Conservation (phyloP, 2,113 vertebrate genomes). For the Colius striatus region DNA sequence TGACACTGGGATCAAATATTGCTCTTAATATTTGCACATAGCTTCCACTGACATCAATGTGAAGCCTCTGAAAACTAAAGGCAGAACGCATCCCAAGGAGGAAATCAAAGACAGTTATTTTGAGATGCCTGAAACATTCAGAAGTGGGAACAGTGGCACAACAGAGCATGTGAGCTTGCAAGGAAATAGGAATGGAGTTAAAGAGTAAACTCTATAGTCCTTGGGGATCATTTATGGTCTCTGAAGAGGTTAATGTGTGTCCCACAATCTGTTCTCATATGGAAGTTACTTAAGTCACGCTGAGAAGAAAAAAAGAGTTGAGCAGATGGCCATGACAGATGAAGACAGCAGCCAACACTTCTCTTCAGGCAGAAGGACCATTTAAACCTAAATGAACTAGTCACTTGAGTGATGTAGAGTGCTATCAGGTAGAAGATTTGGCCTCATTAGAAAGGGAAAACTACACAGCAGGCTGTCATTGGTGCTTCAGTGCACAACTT, state of each 20-base stretch:
- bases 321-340: constrained; percentile 72
- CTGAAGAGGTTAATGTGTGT: constrained; percentile 55
- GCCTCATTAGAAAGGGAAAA: not conserved
- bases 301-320: constrained; percentile 47
- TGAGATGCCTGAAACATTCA: not conserved
- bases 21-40: not conserved
- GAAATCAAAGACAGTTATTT: not conserved
- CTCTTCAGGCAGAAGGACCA: constrained; percentile 51
- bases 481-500: not conserved
- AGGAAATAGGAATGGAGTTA: not conserved
- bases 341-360: constrained; percentile 54
- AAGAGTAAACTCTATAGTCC: not conserved
- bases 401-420: constrained; percentile 29
- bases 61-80: not conserved
- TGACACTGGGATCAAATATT: not conserved
- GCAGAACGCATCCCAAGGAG: not conserved
- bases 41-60: not conserved
- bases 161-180: not conserved
- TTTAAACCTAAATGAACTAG: constrained; percentile 61
- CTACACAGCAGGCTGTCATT: not conserved
- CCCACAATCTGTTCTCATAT: constrained; percentile 47
- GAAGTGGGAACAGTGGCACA: not conserved
- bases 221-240: constrained; percentile 46
- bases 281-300: constrained; percentile 51
- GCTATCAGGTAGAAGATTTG: constrained; percentile 43